Percentiles rank a stretch among this genome's conserved stretches.
phyloP scores from a whole-genome alignment of 2,888 invertebrate genomes.

The Mechanitis mazaeus region DNA sequence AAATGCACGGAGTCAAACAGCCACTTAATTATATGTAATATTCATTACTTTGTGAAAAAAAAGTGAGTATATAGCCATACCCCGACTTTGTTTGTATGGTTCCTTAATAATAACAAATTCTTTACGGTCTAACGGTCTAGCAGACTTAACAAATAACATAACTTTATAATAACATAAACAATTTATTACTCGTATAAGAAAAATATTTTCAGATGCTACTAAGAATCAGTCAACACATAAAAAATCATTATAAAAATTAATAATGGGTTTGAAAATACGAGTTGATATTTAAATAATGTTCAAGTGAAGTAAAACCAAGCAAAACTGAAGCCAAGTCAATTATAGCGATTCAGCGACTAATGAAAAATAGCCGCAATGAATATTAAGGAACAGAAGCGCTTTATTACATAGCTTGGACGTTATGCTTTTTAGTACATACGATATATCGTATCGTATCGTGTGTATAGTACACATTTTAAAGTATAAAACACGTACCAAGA shows the following conservation, averaged over 20 bases:
- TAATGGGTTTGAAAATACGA: conserved; percentile 1
- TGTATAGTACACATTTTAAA: too few relatives aligned
- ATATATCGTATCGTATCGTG: conserved; percentile 21
- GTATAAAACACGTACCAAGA: too few relatives aligned
- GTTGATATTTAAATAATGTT: neutral
- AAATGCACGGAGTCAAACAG: too few relatives aligned
- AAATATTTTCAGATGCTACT: neutral
- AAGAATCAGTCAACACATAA: neutral
- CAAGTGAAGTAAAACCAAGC: conserved; percentile 14
- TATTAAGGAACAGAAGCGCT: conserved; percentile 32
- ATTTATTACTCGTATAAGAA: too few relatives aligned
- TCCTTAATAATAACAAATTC: too few relatives aligned
- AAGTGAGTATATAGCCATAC: too few relatives aligned
- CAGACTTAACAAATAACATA: too few relatives aligned
- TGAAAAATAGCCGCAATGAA: conserved; percentile 49
- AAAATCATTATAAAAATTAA: neutral
- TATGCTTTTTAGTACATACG: conserved; percentile 24
- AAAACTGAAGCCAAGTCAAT: conserved; percentile 34
- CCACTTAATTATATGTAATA: too few relatives aligned
- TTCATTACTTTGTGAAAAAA: too few relatives aligned
- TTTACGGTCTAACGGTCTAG: too few relatives aligned
- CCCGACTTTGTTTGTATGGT: too few relatives aligned
- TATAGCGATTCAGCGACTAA: conserved; percentile 51
- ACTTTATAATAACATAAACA: too few relatives aligned
- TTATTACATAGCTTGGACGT: conserved; percentile 35